Percentiles rank a stretch among this genome's conserved stretches.
Conservation (phyloP, 2,113 vertebrate species). For the Oncorhynchus tshawytscha region DNA sequence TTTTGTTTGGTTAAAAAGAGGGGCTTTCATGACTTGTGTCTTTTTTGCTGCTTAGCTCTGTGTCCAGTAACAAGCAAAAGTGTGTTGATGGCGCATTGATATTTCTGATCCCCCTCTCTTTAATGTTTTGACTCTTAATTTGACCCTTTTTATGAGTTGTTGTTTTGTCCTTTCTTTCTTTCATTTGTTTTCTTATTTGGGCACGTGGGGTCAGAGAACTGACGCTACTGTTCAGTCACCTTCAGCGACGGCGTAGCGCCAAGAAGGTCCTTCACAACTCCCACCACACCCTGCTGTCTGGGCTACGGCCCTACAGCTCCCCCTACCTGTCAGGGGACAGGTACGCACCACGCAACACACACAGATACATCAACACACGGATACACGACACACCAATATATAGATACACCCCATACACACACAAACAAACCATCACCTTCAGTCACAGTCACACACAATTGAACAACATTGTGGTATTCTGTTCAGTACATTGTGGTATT, state of each 20-base stretch:
- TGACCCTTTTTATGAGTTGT: constrained; percentile 62
- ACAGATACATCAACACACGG: constrained; percentile 9
- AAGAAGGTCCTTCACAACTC: constrained; percentile 88
- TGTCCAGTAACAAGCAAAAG: background rate
- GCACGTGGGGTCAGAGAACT: constrained; percentile 87
- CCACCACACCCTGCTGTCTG: constrained; percentile 79
- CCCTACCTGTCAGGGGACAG: constrained; percentile 89
- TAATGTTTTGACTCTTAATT: constrained; percentile 60
- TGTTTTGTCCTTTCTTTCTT: constrained; percentile 34
- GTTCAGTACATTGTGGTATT: no score
- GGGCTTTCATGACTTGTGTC: constrained; percentile 15
- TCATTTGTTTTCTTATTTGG: constrained; percentile 57
- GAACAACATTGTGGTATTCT: no score
- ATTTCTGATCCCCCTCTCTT: constrained; percentile 34
- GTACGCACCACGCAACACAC: constrained; percentile 78
- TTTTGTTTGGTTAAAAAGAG: constrained; percentile 71
- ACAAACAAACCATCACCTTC: no score
- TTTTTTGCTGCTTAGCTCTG: background rate
- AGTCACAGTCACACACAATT: no score
- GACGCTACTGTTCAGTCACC: constrained; percentile 96
- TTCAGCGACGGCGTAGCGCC: constrained; percentile 90
- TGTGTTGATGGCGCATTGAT: background rate
- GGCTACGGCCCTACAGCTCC: constrained; percentile 79
- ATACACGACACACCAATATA: no score
- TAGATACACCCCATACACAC: background rate